Evolutionary conservation across 92 coral and sea anemone genomes (phyloP), one percentile per base, ranked within the genome.

Genomic region (Heliopora coerulea): DNA sequence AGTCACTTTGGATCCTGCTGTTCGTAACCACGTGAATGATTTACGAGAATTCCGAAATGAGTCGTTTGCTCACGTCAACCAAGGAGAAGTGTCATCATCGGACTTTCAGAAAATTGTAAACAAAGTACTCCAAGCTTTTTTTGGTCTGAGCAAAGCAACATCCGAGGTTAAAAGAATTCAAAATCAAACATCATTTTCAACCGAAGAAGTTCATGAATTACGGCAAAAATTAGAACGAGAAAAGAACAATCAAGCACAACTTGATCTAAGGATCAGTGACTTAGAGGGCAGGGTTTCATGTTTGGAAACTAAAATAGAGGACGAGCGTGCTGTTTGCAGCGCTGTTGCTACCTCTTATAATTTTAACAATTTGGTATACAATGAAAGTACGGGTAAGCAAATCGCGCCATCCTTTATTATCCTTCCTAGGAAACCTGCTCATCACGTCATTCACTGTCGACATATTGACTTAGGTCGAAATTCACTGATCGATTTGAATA

Each of bases 41-140:
- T 69, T 69, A 54, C 76, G 76, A 54, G 49, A 4, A 32, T 69
- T 69, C 33, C 54, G 76, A 20, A 69, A 69, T 33, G 46, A 50
- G 49, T 69, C 76, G n/a, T 69, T 69, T 50, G 76, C 76, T 4
- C 76, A 69, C 20, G 76, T 54, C 40, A 49, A 29, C n/a, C 20
- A 31, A 54, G 76, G 76, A 21, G 76, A 69, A 50, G 76, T 69
- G 13, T 42, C 76, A 13, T 49, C 62, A 0, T 50, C 61, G 4
- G 76, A 69, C 50, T 69, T 69, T 32, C 76, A 69, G 28, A 49
- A 48, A 21, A 50, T 69, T 46, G 37, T 69, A 13, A 69, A 69
- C 20, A 69, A 33, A 49, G 6, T 69, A 3, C 76, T 69, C 9
- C 76, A 69, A 50, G 76, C 76, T 0, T 49, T 69, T 17, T 28